Evolutionary conservation across 2,888 invertebrate genomes (phyloP).

Genomic region (Diachrysia chrysitis): DNA sequence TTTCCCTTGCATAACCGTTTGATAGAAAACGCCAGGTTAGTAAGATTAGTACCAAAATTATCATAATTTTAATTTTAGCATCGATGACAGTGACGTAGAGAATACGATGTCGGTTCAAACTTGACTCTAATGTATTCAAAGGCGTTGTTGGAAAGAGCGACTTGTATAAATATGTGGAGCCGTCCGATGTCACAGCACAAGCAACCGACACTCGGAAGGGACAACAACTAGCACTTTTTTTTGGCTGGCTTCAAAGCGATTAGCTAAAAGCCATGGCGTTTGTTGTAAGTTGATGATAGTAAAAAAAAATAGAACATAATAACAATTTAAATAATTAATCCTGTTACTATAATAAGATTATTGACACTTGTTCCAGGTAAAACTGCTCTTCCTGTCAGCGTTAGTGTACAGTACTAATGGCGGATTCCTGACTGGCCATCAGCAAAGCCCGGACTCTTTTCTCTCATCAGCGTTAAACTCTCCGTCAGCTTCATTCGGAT

Average conservation of each 20-base stretch:
- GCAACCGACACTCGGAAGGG: constrained; percentile 79
- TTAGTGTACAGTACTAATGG: constrained; percentile 77
- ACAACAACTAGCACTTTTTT: constrained; percentile 77
- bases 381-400: constrained; percentile 76
- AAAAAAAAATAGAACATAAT: constrained; percentile 12
- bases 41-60: constrained; percentile 58
- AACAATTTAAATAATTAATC: not conserved
- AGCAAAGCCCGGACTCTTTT: constrained; percentile 76
- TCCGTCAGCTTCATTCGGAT: constrained; percentile 80
- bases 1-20: constrained; percentile 62
- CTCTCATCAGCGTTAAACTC: constrained; percentile 75
- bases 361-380: constrained; percentile 78
- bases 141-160: constrained; percentile 74
- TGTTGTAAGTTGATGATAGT: constrained; percentile 79
- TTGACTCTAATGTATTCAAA: constrained; percentile 77
- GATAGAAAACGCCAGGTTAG: constrained; percentile 57
- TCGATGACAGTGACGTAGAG: constrained; percentile 70
- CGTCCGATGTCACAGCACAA: constrained; percentile 79
- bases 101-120: constrained; percentile 66
- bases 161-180: constrained; percentile 85
- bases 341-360: constrained; percentile 28
- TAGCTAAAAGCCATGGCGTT: constrained; percentile 89
- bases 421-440: constrained; percentile 71
- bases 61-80: constrained; percentile 64
- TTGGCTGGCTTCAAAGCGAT: constrained; percentile 84